Conservation (phyloP, 1,140 invertebrate species). For the Teleopsis dalmanni region DNA sequence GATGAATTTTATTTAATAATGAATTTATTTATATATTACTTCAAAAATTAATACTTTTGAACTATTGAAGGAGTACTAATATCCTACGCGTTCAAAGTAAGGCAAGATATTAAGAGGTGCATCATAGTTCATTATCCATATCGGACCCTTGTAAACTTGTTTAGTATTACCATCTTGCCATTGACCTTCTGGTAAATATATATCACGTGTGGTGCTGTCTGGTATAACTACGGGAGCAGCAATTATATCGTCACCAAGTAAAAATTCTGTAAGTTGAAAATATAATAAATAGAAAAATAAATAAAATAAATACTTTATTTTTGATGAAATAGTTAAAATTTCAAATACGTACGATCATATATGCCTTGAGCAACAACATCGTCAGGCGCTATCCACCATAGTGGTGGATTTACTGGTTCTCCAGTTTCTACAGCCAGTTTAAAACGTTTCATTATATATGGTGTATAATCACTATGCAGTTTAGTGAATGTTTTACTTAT, state of each 20-base stretch:
- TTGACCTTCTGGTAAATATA: conserved; percentile 66
- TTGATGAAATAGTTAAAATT: no score
- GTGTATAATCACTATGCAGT: conserved; percentile 61
- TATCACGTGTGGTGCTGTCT: conserved; percentile 56
- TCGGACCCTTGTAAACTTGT: conserved; percentile 50
- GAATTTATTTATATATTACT: neutral
- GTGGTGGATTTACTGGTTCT: conserved; percentile 71
- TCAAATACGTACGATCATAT: conserved; percentile 53
- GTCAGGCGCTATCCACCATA: conserved; percentile 83
- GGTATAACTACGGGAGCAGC: conserved; percentile 72
- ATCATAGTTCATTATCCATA: conserved; percentile 57
- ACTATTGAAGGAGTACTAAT: neutral
- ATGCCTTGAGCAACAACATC: conserved; percentile 57
- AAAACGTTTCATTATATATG: conserved; percentile 56
- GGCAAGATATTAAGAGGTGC: conserved; percentile 61
- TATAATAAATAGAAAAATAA: neutral
- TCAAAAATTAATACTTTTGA: neutral
- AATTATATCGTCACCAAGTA: conserved; percentile 76
- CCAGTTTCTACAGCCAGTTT: conserved; percentile 54
- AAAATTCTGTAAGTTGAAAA: conserved; percentile 58
- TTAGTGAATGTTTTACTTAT: conserved; percentile 59
- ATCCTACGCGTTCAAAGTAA: conserved; percentile 49
- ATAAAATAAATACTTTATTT: neutral
- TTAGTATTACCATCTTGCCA: conserved; percentile 56
- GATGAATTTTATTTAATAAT: neutral